Percentiles rank a stretch among this genome's conserved stretches.
These are phyloP conservation scores for Artibeus jamaicensis DNA, from an alignment of 2,797 vertebrate genomes.

Conservation along the genomic window DNA sequence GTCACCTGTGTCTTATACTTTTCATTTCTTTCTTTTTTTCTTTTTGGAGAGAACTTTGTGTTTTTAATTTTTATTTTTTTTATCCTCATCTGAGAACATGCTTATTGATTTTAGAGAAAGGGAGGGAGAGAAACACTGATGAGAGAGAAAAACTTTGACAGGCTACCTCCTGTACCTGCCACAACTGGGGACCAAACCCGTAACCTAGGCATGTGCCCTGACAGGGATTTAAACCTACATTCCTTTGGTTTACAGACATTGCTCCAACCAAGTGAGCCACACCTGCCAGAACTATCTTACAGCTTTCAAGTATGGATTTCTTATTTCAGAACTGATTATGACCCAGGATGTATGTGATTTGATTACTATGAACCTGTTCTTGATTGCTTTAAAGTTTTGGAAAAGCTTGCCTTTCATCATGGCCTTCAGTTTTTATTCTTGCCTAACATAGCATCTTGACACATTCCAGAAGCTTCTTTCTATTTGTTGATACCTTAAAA, in stretches of 20 bases:
- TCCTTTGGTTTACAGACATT: too few species aligned
- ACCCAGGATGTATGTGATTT: not conserved
- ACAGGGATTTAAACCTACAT: not conserved
- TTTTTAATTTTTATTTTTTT: not conserved
- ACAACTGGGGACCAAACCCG: not conserved
- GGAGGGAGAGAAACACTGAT: not conserved
- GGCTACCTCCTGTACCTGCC: not conserved
- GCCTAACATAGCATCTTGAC: not conserved
- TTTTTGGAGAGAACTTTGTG: not conserved
- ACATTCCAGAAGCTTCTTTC: not conserved
- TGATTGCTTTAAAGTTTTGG: not conserved
- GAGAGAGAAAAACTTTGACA: too few species aligned
- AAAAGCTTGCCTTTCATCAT: not conserved
- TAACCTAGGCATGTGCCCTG: not conserved
- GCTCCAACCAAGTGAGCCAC: not conserved
- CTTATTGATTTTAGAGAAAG: not conserved
- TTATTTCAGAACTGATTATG: not conserved
- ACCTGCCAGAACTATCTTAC: not conserved
- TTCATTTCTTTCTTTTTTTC: not conserved
- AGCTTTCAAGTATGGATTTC: not conserved
- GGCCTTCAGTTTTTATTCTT: not conserved
- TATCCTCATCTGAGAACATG: not conserved
- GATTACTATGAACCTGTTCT: not conserved
- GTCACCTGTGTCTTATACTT: too few species aligned
- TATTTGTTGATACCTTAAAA: not conserved